A percentile compares a stretch with the other conserved stretches of the same genome.
These are phyloP conservation scores for Noctilio leporinus DNA, from an alignment of 2,113 vertebrate genomes.

Conservation along the genomic window DNA sequence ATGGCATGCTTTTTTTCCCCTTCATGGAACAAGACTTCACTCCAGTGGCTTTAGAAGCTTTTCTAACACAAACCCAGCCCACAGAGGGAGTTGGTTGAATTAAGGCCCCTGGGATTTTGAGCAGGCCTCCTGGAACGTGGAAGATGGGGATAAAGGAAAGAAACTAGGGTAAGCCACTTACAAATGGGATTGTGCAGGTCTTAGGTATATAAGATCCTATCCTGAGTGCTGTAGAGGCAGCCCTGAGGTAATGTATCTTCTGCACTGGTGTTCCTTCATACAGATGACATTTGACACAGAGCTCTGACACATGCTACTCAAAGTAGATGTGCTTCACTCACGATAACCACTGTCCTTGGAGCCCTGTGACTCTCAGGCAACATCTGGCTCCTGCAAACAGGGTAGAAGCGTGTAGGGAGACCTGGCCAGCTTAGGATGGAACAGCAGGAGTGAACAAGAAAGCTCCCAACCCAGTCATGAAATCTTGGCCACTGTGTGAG, in stretches of 20 bases:
- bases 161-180: not conserved
- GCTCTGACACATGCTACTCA: constrained; percentile 42
- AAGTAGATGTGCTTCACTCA: constrained; percentile 47
- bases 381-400: not conserved
- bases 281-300: constrained; percentile 38
- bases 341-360: not conserved
- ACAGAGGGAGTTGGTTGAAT: not conserved
- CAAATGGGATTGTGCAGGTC: not conserved
- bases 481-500: not conserved
- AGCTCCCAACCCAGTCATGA: not conserved
- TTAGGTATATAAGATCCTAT: constrained; percentile 39
- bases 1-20: constrained; percentile 15
- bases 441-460: not conserved
- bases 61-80: constrained; percentile 55
- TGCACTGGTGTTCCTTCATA: constrained; percentile 37
- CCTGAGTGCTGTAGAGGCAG: constrained; percentile 36
- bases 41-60: constrained; percentile 34
- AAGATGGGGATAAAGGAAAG: not conserved
- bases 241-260: constrained; percentile 17
- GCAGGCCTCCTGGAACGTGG: not conserved
- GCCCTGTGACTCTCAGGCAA: not conserved
- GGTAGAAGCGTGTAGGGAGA: not conserved
- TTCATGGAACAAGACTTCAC: not conserved
- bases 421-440: not conserved
- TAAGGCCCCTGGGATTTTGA: not conserved